Conservation (phyloP, 2,888 invertebrate genomes). For the Dione juno region DNA sequence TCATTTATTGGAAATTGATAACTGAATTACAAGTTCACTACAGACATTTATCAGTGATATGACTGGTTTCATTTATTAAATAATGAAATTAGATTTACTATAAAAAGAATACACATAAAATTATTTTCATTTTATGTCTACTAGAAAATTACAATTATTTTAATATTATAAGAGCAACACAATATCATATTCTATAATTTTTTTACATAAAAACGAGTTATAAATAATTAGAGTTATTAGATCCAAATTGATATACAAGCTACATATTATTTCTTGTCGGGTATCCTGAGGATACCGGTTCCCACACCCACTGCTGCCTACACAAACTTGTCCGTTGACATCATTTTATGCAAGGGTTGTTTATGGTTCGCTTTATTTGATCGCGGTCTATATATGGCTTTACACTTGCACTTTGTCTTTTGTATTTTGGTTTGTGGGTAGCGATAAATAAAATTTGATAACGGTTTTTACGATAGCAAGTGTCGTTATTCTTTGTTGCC, state of each 20-base stretch:
- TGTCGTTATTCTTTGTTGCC: too few species aligned
- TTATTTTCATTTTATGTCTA: too few species aligned
- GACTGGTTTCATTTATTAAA: too few species aligned
- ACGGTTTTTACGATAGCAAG: conserved; percentile 10
- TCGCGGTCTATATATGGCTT: conserved; percentile 15
- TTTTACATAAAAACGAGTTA: not conserved
- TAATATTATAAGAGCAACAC: too few species aligned
- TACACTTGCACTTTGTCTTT: conserved; percentile 25
- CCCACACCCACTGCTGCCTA: conserved; percentile 69
- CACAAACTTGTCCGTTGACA: conserved; percentile 51
- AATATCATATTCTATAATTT: not conserved
- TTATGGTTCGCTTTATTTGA: conserved; percentile 26
- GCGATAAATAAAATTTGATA: not conserved
- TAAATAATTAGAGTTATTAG: conserved; percentile 13
- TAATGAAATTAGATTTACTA: too few species aligned
- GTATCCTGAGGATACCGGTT: conserved; percentile 60
- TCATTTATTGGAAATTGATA: too few species aligned
- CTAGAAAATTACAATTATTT: too few species aligned
- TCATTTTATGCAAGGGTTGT: conserved; percentile 39
- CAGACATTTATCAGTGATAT: too few species aligned
- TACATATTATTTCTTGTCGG: conserved; percentile 8
- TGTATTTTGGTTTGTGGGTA: not conserved
- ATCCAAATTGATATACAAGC: conserved; percentile 16
- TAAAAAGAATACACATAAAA: too few species aligned
- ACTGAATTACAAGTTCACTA: too few species aligned